phyloP scores from a whole-genome alignment of 1,140 invertebrate species.

The Neodiprion lecontei region DNA sequence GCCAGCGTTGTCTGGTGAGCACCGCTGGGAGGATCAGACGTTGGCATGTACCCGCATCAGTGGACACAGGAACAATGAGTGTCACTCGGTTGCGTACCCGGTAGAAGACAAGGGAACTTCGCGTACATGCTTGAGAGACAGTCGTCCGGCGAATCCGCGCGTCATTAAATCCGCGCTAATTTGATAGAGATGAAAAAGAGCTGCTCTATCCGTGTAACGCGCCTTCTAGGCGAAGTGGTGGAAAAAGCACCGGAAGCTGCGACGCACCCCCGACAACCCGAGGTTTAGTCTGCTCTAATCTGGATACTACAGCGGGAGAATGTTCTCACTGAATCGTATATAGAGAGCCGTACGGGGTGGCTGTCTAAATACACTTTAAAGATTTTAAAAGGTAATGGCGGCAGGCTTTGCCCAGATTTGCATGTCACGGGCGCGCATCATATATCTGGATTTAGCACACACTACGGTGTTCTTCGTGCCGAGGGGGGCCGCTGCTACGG shows the following conservation, averaged over 20 bases:
- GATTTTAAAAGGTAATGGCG: conserved; percentile 64
- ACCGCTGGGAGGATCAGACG: conserved; percentile 18
- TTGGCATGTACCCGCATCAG: conserved; percentile 19
- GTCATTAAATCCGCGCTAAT: background rate
- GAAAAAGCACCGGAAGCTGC: too few relatives aligned
- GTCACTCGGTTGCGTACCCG: conserved; percentile 17
- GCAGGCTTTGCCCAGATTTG: conserved; percentile 62
- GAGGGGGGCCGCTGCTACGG: background rate
- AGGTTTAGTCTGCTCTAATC: conserved; percentile 2
- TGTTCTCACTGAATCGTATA: background rate
- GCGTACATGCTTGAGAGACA: background rate
- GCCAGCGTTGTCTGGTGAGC: background rate
- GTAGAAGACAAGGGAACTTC: background rate
- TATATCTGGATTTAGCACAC: conserved; percentile 62
- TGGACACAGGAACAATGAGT: conserved; percentile 21
- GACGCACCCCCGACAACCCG: background rate
- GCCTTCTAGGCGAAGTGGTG: background rate
- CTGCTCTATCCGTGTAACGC: conserved; percentile 16
- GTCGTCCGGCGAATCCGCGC: background rate
- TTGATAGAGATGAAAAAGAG: background rate
- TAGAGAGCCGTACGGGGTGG: conserved; percentile 32
- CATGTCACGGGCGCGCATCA: conserved; percentile 62
- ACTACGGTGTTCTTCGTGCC: conserved; percentile 20
- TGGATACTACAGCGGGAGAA: conserved; percentile 4
- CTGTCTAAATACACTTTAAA: conserved; percentile 65